These are phyloP conservation scores for Sebastes itinus DNA, from an alignment of 2,797 vertebrate species.

Conservation along the genomic window DNA sequence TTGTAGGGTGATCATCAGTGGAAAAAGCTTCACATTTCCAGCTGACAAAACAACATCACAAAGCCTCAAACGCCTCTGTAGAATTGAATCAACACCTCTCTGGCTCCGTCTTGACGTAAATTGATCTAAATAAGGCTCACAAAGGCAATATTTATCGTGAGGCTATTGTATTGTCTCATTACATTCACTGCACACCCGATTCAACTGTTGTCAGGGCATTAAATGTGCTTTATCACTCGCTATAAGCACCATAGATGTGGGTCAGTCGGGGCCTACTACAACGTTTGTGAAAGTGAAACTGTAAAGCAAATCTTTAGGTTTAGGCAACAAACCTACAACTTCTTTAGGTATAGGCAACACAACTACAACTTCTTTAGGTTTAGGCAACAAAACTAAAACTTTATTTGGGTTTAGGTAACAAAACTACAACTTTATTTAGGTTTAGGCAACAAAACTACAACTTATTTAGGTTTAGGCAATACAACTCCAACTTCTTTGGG, in stretches of 20 bases:
- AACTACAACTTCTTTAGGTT: too few relatives aligned
- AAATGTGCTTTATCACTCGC: background rate
- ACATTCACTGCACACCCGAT: background rate
- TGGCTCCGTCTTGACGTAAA: constrained; percentile 30
- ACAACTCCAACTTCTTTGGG: too few relatives aligned
- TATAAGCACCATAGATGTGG: background rate
- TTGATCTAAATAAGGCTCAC: constrained; percentile 29
- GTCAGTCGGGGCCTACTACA: background rate
- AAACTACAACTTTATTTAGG: too few relatives aligned
- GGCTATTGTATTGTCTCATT: background rate
- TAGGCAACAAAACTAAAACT: too few relatives aligned
- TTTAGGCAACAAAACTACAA: too few relatives aligned
- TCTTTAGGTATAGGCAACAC: too few relatives aligned
- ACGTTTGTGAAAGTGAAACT: background rate
- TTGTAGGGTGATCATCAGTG: background rate
- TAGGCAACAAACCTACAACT: too few relatives aligned
- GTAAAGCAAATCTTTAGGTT: background rate
- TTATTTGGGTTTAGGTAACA: rapidly evolving
- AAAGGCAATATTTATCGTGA: background rate
- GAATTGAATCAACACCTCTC: constrained; percentile 1
- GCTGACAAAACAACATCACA: constrained; percentile 7
- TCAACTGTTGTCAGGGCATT: background rate
- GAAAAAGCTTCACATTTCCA: constrained; percentile 12
- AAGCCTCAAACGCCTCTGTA: background rate
- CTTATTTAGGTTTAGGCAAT: too few relatives aligned